Evolutionary conservation across 92 coral and sea anemone species (phyloP), one percentile per base, ranked within the genome.

Genomic region (Paragorgia papillata): DNA sequence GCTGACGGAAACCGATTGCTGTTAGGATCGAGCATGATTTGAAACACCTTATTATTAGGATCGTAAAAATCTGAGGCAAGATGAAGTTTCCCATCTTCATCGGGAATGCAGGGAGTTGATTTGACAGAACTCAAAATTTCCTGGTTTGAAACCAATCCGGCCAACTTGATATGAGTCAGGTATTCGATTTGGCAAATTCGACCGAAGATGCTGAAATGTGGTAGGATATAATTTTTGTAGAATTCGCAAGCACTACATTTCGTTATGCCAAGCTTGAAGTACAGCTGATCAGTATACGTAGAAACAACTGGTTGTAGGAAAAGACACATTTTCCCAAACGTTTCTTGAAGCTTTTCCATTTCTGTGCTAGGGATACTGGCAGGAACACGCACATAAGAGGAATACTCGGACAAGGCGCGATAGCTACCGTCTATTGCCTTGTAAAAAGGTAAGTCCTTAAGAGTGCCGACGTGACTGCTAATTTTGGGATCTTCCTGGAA

Each of bases 401-500:
- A 90, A 60, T 79, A 90, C 51, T 80, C 69, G 26, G 81, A 70
- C 6, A 93, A 85, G 62, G 90, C 57, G 7, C 84, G 88, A 56
- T 83, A 75, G 17, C 64, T 78, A 32, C 97, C 96, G 68, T 85
- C 83, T 17, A 93, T 73, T 6, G 91, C 84, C 67, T 86, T 37
- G 43, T 37, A 10, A 37, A 37, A 37, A 37, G 43, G 43, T 37
- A 37, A 37, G 43, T 4, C 43, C 88, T 88, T 86, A 88, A 61
- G 90, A 88, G 85, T 83, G 58, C 84, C 78, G 79, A 90, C 86
- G 53, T 91, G 83, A 64, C 88, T 85, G 8, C 87, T 90, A 20
- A 90, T 89, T 37, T 89, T 81, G 33, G 85, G 89, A 62, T 93
- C 97, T 62, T 88, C 97, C 93, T 90, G 96, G n/a, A 93, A 84